Percentiles rank a stretch among this genome's conserved stretches.
These are phyloP conservation scores for Gymnarchus niloticus DNA, from an alignment of 2,113 vertebrate genomes.

Conservation along the genomic window DNA sequence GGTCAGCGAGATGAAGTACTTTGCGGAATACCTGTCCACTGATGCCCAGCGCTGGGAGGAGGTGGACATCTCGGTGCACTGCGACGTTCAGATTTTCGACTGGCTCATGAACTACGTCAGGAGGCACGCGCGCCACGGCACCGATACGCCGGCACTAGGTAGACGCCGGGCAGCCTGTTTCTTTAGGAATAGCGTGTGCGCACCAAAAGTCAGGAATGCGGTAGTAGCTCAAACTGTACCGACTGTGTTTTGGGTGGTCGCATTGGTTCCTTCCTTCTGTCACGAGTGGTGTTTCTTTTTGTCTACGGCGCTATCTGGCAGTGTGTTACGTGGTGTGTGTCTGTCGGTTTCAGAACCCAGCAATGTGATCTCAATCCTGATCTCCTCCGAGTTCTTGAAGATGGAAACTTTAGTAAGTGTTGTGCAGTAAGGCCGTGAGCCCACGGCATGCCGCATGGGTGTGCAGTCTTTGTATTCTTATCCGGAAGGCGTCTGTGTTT, in stretches of 20 bases:
- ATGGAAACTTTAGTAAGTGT: slow-evolving; percentile 98
- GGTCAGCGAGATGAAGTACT: slow-evolving; percentile 95
- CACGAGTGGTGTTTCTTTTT: slow-evolving; percentile 24
- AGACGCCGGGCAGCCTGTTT: slow-evolving; percentile 31
- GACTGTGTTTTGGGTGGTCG: slow-evolving; percentile 26
- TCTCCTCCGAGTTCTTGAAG: slow-evolving; percentile 99
- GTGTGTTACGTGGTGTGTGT: slow-evolving; percentile 51
- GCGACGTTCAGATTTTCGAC: slow-evolving; percentile 94
- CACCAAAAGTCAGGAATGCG: neutral
- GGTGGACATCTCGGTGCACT: slow-evolving; percentile 97
- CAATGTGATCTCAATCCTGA: slow-evolving; percentile 99
- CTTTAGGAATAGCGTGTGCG: neutral
- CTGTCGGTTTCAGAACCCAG: slow-evolving; percentile 85
- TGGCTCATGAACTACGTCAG: slow-evolving; percentile 96
- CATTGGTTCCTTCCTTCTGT: slow-evolving; percentile 19
- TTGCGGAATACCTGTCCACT: slow-evolving; percentile 87
- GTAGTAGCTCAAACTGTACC: slow-evolving; percentile 24
- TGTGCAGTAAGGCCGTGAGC: slow-evolving; percentile 37
- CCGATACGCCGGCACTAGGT: slow-evolving; percentile 83
- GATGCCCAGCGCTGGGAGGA: slow-evolving; percentile 95
- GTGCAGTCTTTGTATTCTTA: neutral
- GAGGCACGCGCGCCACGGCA: slow-evolving; percentile 71
- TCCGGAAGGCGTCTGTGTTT: neutral
- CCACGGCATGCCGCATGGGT: slow-evolving; percentile 31
- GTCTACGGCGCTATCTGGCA: slow-evolving; percentile 36